These are phyloP conservation scores for Calyptommatus sinebrachiatus DNA, from an alignment of 2,113 vertebrate species.

Conservation along the genomic window DNA sequence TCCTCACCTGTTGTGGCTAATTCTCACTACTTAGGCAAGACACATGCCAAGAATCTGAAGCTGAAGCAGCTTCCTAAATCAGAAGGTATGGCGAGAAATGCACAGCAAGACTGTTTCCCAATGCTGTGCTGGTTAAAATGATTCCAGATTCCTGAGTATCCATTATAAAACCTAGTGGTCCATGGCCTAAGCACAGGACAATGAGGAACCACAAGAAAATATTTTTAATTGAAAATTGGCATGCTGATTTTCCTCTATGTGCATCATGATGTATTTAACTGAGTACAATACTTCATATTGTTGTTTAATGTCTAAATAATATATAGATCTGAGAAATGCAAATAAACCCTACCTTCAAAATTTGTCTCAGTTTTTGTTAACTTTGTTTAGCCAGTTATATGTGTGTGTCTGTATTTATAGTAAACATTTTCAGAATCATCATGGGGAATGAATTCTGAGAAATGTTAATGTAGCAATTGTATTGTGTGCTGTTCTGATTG, in stretches of 20 bases:
- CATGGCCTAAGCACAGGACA: neutral
- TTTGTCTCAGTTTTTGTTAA: neutral
- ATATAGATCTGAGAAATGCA: too few species aligned
- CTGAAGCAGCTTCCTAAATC: slow-evolving; percentile 78
- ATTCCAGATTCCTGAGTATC: neutral
- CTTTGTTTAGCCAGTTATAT: neutral
- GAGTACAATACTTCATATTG: too few species aligned
- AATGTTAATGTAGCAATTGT: neutral
- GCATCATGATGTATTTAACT: neutral
- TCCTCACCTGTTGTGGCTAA: slow-evolving; percentile 89
- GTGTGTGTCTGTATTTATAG: neutral
- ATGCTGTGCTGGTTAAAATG: neutral
- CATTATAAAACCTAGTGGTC: neutral
- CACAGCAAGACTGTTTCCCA: neutral
- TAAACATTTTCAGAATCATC: neutral
- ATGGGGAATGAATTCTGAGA: neutral
- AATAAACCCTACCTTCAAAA: neutral
- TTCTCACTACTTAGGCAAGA: slow-evolving; percentile 95
- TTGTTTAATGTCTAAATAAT: too few species aligned
- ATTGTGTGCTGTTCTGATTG: slow-evolving; percentile 4
- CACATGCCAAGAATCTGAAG: slow-evolving; percentile 92
- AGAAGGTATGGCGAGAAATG: slow-evolving; percentile 71
- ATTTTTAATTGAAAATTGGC: neutral
- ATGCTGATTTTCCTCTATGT: neutral
- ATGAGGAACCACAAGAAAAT: neutral